Percentiles rank a stretch among this genome's conserved stretches.
These are phyloP conservation scores for Amphibalanus amphitrite DNA, from an alignment of 1,140 invertebrate species.

Conservation along the genomic window DNA sequence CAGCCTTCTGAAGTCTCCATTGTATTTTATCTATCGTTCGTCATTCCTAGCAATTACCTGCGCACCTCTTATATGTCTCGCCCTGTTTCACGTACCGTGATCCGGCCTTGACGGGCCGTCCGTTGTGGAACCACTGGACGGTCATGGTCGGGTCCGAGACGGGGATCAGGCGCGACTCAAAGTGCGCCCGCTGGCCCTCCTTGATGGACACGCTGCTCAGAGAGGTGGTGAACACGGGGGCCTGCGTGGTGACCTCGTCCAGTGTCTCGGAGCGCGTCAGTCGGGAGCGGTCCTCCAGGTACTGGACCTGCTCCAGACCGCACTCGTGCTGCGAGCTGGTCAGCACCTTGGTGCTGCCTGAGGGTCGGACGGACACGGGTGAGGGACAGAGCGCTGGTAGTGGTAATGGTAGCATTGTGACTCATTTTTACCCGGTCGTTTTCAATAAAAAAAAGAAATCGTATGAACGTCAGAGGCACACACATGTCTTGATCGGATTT, in stretches of 20 bases:
- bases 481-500: too few relatives aligned
- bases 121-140: constrained; percentile 96
- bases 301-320: constrained; percentile 64
- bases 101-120: constrained; percentile 57
- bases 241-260: constrained; percentile 70
- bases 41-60: too few relatives aligned
- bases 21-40: too few relatives aligned
- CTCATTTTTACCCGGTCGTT: too few relatives aligned
- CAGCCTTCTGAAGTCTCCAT: too few relatives aligned
- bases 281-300: constrained; percentile 60
- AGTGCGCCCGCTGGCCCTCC: constrained; percentile 88
- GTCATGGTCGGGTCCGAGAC: constrained; percentile 90
- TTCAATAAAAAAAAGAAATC: too few relatives aligned
- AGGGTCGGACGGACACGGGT: constrained; percentile 14
- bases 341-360: constrained; percentile 45
- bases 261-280: constrained; percentile 50
- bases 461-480: too few relatives aligned
- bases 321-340: constrained; percentile 66
- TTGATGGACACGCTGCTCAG: constrained; percentile 77
- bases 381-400: too few relatives aligned
- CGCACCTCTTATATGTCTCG: too few relatives aligned
- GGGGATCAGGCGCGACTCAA: constrained; percentile 86
- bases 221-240: constrained; percentile 75
- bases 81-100: constrained; percentile 14
- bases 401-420: too few relatives aligned